Conservation (phyloP, 2,888 invertebrate species). For the Dione vanillae region DNA sequence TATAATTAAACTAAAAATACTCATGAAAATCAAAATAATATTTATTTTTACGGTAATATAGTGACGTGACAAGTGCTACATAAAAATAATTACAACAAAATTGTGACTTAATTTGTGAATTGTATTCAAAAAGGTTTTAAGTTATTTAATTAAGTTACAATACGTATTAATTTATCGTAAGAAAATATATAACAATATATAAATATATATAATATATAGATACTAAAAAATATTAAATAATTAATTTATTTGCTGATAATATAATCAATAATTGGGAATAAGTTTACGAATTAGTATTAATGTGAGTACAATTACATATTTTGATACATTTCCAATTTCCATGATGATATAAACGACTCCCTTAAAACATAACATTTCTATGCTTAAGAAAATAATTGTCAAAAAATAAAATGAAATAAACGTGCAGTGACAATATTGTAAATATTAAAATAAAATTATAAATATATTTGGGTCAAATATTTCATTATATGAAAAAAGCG, state of each 20-base stretch:
- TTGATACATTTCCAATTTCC: neutral
- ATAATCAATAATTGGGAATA: no score
- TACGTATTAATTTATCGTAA: no score
- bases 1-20: no score
- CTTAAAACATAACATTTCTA: constrained; percentile 6
- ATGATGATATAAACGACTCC: constrained; percentile 30
- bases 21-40: neutral
- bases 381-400: constrained; percentile 18
- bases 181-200: no score
- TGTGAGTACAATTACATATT: neutral
- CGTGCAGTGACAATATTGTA: constrained; percentile 2
- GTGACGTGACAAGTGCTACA: no score
- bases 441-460: neutral
- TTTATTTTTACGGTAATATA: neutral
- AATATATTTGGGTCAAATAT: neutral
- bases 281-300: no score
- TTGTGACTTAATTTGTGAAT: neutral
- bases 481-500: neutral
- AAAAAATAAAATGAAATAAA: constrained; percentile 25
- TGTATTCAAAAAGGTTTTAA: neutral
- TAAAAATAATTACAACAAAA: neutral
- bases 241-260: no score
- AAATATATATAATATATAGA: no score
- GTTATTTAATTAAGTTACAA: no score
- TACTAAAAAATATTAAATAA: no score